Evolutionary conservation across 2,797 vertebrate species (phyloP), one percentile per base, ranked within the genome.

Genomic region (Perdix hodgsoniae): DNA sequence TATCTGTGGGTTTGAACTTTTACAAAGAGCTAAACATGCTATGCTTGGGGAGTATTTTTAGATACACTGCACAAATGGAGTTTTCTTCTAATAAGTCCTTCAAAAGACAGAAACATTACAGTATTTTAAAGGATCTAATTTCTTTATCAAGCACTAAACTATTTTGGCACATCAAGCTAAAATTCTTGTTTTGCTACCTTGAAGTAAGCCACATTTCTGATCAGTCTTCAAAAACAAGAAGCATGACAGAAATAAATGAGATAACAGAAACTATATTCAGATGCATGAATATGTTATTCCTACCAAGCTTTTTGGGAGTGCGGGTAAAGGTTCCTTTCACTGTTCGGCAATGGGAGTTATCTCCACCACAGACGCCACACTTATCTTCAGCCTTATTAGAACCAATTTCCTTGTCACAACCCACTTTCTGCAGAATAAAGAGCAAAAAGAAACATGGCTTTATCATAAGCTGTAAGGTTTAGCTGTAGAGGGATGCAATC

Each of bases 351-450:
- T 99, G 99, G 7, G 99, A 99, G 83, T 99, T 99, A 81, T 99
- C 99, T 23, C 99, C 99, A 1, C 99, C 99, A 8, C 99, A 99
- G 24, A 99, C 99, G 0, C 99, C 99, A 10, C 99, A 99, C 91
- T 99, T 99, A 96, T 99, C 99, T 89, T 99, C 99, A 0, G 98
- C 97, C 96, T 99, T 99, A 91, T 86, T 98, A 9, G 99, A 99
- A 76, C 99, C 99, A 6, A 99, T 99, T 85, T 99, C 99, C 96
- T 98, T 98, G 97, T 99, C 98, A 61, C 99, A 99, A 93, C 99
- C 99, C 63, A 99, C 99, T 98, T 99, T 99, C 99, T 99, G 97
- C 37, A 96, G 81, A 90, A 65, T 89, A 59, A 95, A 88, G 69
- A 90, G 31, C 5, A 9, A 49, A 67, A 11, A 37, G n/a, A 47